Base-by-base conservation (phyloP, 1,140 invertebrate species). In the Limonius californicus region DNA sequence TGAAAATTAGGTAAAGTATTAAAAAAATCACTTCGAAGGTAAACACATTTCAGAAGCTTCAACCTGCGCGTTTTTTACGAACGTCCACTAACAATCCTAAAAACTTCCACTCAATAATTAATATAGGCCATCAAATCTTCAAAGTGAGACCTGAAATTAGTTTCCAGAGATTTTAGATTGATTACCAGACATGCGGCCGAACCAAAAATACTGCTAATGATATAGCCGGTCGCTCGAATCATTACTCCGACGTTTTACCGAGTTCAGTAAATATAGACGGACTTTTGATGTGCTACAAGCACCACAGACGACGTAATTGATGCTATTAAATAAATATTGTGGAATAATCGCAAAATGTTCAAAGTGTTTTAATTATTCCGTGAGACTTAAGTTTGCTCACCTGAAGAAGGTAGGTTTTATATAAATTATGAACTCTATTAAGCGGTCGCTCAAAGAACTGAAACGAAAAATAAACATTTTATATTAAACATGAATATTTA, bases 111-210 rank as follows among this genome's bases (percentile, higher is more conserved):
- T 39, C 35, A 39, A 39, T 39, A 39, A 39, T 39, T 39, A 39
- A 39, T 39, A 39, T 39, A 39, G 35, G 35, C 35, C 35, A 39
- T 39, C 35, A 39, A 39, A 39, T 39, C 35, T 39, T 39, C 35
- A 39, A 39, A 39, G 35, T 39, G 35, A 14, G 35, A 39, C 35
- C 35, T 39, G 35, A 39, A 39, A 39, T 39, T 39, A 39, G 35
- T 39, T 39, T 39, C 35, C 35, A 39, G 35, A 39, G 35, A 39
- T 39, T 39, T 39, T 39, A 39, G 35, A 39, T 39, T 39, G 35
- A 39, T 39, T 39, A 39, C 35, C 35, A 39, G 35, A 39, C 35
- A 39, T 39, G 35, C 35, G 35, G 35, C 35, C 35, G 35, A 39
- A 39, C 35, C 35, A 39, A 39, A 39, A 39, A 39, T 39, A 39